These are phyloP conservation scores for Hydroisotoma schaefferi DNA, from an alignment of 2,888 invertebrate genomes.

Conservation along the genomic window DNA sequence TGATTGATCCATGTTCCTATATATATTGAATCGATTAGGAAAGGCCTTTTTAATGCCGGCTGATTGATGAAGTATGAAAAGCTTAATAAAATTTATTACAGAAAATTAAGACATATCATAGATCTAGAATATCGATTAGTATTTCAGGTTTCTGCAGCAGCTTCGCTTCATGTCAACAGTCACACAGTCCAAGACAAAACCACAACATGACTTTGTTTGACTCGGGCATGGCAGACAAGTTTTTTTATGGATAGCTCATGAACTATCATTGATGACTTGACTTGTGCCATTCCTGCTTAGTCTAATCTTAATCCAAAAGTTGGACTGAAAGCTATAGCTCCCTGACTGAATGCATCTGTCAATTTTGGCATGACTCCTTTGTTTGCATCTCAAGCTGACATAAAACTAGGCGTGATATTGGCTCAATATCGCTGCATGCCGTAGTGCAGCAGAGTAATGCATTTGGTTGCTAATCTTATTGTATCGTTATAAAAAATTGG, in stretches of 20 bases:
- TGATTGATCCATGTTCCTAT: not conserved
- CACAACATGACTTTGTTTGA: slow-evolving; percentile 5
- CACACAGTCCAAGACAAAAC: too few species aligned
- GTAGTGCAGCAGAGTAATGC: too few species aligned
- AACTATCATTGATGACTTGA: not conserved
- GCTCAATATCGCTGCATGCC: too few species aligned
- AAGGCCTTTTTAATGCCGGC: not conserved
- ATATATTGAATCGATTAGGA: not conserved
- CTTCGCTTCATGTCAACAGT: too few species aligned
- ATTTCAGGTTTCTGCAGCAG: not conserved
- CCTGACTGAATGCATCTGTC: too few species aligned
- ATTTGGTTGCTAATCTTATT: too few species aligned
- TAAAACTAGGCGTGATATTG: slow-evolving; percentile 7
- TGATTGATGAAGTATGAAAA: not conserved
- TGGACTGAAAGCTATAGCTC: too few species aligned
- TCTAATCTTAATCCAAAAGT: not conserved
- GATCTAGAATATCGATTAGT: not conserved
- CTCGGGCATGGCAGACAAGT: not conserved
- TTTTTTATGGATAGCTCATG: not conserved
- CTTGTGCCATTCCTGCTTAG: not conserved
- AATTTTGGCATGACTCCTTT: not conserved
- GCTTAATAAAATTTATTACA: not conserved
- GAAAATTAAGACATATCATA: not conserved
- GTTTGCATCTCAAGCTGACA: slow-evolving; percentile 2
- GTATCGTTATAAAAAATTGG: too few species aligned